phyloP scores from a whole-genome alignment of 1,140 invertebrate species.

The Zaprionus kolodkinae region DNA sequence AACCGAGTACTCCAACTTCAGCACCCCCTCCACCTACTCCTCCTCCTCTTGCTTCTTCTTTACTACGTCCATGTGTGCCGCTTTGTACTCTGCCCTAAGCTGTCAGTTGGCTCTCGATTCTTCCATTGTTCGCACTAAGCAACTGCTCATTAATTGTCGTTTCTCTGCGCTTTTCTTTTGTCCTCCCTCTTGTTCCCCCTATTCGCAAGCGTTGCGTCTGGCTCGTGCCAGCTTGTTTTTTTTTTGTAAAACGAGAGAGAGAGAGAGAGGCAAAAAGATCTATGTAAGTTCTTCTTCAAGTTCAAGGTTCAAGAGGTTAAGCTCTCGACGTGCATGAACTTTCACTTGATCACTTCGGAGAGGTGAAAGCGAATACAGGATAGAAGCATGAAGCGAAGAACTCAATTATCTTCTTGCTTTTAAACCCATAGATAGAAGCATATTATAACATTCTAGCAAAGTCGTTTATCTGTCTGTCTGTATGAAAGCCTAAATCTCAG shows the following conservation, averaged over 20 bases:
- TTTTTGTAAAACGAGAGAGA: constrained; percentile 16
- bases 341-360: not conserved
- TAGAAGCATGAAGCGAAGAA: no score
- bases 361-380: not conserved
- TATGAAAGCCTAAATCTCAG: no score
- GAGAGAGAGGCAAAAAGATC: not conserved
- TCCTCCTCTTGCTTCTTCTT: constrained; percentile 11
- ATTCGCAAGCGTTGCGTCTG: constrained; percentile 22
- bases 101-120: constrained; percentile 38
- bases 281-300: constrained; percentile 1
- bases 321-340: not conserved
- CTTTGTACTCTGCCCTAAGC: constrained; percentile 53
- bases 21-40: constrained; percentile 13
- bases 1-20: not conserved
- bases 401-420: no score
- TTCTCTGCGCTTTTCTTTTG: constrained; percentile 63
- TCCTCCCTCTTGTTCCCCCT: constrained; percentile 23
- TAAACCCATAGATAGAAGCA: no score
- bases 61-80: constrained; percentile 25
- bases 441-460: no score
- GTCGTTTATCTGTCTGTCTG: no score
- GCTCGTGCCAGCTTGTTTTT: constrained; percentile 63
- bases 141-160: constrained; percentile 79
- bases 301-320: constrained; percentile 26
- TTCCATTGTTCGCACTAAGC: constrained; percentile 39